A percentile compares a stretch with the other conserved stretches of the same genome.
These are phyloP conservation scores for Drosophila parvula DNA, from an alignment of 1,140 invertebrate species.

Conservation along the genomic window DNA sequence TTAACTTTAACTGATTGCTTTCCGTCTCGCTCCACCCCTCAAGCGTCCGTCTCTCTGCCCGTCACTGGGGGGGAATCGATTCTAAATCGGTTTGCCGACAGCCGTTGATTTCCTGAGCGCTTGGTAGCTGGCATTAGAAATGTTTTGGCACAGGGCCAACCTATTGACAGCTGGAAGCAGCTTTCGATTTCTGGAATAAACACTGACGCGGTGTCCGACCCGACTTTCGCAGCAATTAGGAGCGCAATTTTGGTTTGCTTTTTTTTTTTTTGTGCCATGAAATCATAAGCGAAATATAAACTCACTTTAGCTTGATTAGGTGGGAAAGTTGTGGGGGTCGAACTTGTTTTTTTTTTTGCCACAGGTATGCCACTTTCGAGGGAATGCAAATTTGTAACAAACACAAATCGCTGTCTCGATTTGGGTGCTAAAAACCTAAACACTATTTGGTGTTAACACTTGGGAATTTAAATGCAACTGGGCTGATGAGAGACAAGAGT, in stretches of 20 bases:
- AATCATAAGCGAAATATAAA: constrained; percentile 58
- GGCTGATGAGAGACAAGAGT: background rate
- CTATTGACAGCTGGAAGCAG: constrained; percentile 62
- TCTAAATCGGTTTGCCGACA: constrained; percentile 18
- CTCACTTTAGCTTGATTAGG: constrained; percentile 10
- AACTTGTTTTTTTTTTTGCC: constrained; percentile 10
- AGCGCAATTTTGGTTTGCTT: constrained; percentile 26
- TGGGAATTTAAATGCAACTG: background rate
- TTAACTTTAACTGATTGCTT: constrained; percentile 32
- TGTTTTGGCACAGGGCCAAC: constrained; percentile 71
- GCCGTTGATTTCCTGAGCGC: constrained; percentile 60
- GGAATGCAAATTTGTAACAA: constrained; percentile 16
- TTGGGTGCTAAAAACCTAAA: constrained; percentile 10
- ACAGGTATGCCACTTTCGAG: constrained; percentile 22
- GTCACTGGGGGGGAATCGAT: constrained; percentile 40
- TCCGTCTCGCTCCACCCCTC: constrained; percentile 18
- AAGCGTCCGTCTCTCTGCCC: constrained; percentile 1
- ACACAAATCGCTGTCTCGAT: background rate
- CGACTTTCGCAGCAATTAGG: constrained; percentile 32
- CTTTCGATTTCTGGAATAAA: constrained; percentile 64
- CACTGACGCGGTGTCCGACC: background rate
- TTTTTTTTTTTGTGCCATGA: constrained; percentile 33
- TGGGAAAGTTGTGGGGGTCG: constrained; percentile 35
- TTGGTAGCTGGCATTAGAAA: constrained; percentile 61
- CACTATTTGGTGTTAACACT: background rate